Conservation (phyloP, 2,113 vertebrate species). For the Parus major region DNA sequence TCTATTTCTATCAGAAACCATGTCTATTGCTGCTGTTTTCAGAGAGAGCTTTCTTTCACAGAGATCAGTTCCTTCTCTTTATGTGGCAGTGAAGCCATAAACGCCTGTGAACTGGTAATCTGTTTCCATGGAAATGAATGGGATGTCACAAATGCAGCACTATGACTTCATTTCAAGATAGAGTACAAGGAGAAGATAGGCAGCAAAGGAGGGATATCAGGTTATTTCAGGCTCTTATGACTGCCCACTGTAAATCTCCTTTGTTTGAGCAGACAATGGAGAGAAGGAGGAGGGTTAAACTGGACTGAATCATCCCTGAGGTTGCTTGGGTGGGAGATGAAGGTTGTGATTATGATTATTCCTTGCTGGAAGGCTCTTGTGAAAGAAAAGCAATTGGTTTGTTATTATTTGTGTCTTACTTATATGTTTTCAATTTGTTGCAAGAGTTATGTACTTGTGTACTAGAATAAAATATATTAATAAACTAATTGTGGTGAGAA, state of each 20-base stretch:
- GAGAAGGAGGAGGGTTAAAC: neutral
- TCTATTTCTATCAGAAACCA: neutral
- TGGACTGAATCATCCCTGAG: neutral
- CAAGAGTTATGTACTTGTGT: neutral
- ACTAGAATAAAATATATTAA: neutral
- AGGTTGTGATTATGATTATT: neutral
- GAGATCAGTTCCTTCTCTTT: neutral
- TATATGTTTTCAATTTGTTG: neutral
- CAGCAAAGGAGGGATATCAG: neutral
- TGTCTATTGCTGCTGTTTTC: neutral
- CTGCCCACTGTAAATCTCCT: neutral
- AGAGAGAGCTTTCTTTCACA: neutral
- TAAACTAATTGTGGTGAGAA: neutral
- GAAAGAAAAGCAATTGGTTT: neutral
- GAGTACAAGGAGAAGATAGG: neutral
- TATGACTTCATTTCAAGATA: conserved; percentile 30
- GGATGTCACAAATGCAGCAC: neutral
- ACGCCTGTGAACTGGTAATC: conserved; percentile 1
- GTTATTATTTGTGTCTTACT: neutral
- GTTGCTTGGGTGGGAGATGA: neutral
- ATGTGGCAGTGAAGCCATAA: conserved; percentile 8
- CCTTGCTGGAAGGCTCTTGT: neutral
- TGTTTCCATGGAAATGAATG: conserved; percentile 63
- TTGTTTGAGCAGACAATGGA: neutral
- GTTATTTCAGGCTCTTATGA: neutral